These are phyloP conservation scores for Ciconia stormi DNA, from an alignment of 2,113 vertebrate genomes.

Conservation along the genomic window DNA sequence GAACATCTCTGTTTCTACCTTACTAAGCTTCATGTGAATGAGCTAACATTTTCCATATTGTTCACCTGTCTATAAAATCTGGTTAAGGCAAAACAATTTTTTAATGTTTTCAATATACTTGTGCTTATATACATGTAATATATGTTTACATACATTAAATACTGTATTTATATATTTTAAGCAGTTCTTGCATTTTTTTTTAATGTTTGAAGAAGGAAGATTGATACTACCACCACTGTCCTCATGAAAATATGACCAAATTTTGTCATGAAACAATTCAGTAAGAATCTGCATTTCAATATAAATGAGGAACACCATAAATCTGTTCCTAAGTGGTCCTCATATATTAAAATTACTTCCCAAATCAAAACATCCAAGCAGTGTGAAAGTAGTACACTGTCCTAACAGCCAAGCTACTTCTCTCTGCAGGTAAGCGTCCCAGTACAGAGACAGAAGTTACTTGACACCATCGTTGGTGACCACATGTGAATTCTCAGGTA, in stretches of 20 bases:
- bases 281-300: not conserved
- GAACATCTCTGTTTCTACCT: not conserved
- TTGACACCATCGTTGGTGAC: not conserved
- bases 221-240: not conserved
- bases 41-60: not conserved
- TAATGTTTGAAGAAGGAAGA: not conserved
- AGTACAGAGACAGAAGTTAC: not conserved
- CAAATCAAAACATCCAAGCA: not conserved
- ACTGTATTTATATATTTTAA: not conserved
- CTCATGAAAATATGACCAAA: not conserved
- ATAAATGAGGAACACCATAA: not conserved
- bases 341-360: not conserved
- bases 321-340: not conserved
- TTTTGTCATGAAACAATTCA: not conserved
- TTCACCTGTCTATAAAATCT: not conserved
- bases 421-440: not conserved
- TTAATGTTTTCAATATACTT: not conserved
- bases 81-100: not conserved
- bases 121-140: not conserved
- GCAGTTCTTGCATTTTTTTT: not conserved
- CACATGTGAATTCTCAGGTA: not conserved
- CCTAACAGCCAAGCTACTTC: not conserved
- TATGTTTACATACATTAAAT: not conserved
- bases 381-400: not conserved
- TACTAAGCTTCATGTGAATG: not conserved